Percentiles rank a stretch among this genome's conserved stretches.
Evolutionary conservation across 2,888 invertebrate species (phyloP).

Genomic region (Pycnomerus fuliginosus): DNA sequence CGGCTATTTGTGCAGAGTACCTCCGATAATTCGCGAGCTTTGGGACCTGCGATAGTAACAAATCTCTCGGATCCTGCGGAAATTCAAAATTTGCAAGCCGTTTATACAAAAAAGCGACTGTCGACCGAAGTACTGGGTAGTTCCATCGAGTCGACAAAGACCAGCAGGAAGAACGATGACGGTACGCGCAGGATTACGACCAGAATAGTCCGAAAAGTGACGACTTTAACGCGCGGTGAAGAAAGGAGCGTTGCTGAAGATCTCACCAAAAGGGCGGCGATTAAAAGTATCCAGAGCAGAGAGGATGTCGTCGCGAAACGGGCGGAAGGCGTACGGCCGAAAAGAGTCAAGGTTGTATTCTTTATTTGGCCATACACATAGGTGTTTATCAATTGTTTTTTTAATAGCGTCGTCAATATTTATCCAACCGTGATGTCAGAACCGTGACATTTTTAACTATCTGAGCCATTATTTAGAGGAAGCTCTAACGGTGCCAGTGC

Average conservation of each 20-base stretch:
- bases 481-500: too few relatives aligned
- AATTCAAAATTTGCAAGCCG: slow-evolving; percentile 67
- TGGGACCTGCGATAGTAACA: slow-evolving; percentile 49
- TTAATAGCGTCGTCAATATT: slow-evolving; percentile 17
- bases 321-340: slow-evolving; percentile 62
- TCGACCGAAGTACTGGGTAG: slow-evolving; percentile 84
- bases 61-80: slow-evolving; percentile 38
- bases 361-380: too few relatives aligned
- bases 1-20: slow-evolving; percentile 75
- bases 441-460: too few relatives aligned
- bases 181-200: slow-evolving; percentile 83
- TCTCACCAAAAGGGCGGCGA: slow-evolving; percentile 59
- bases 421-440: slow-evolving; percentile 9
- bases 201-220: slow-evolving; percentile 83
- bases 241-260: slow-evolving; percentile 75
- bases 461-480: too few relatives aligned
- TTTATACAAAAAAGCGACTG: slow-evolving; percentile 78
- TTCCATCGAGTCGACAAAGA: slow-evolving; percentile 80
- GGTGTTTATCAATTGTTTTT: slow-evolving; percentile 18
- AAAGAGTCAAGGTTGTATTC: slow-evolving; percentile 82
- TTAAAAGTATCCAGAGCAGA: slow-evolving; percentile 59
- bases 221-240: slow-evolving; percentile 83
- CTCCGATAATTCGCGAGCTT: slow-evolving; percentile 36
- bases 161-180: slow-evolving; percentile 74
- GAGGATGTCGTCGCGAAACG: slow-evolving; percentile 57